These are phyloP conservation scores for Scaptomyza reducta DNA, from an alignment of 2,888 invertebrate species.

Conservation along the genomic window DNA sequence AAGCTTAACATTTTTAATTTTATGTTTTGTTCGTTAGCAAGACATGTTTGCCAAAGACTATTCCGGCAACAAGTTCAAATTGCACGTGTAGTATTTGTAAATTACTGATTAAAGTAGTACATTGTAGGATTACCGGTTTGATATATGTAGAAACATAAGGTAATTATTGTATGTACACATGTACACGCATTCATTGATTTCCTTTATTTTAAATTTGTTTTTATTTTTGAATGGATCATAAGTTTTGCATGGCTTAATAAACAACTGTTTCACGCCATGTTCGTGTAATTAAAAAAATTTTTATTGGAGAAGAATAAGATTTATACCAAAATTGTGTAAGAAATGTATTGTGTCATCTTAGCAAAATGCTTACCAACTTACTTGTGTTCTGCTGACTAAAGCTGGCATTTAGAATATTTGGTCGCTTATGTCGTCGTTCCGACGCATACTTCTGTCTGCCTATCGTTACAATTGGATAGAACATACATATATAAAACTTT, in stretches of 20 bases:
- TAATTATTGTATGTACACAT: not conserved
- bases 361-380: conserved; percentile 19
- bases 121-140: not conserved
- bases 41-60: not conserved
- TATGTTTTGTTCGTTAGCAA: not conserved
- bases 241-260: not conserved
- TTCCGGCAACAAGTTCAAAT: conserved; percentile 19
- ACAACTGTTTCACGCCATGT: no score
- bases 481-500: no score
- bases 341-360: conserved; percentile 37
- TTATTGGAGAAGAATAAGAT: not conserved
- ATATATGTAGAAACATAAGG: not conserved
- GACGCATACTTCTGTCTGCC: conserved; percentile 14
- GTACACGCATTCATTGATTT: no score
- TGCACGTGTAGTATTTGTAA: not conserved
- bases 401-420: conserved; percentile 17
- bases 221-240: not conserved
- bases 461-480: conserved; percentile 11
- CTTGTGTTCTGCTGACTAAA: conserved; percentile 11
- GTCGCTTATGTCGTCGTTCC: no score
- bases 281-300: no score
- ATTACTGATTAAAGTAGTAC: not conserved
- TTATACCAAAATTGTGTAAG: conserved; percentile 1
- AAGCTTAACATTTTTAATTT: conserved; percentile 1
- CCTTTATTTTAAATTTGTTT: no score